A percentile compares a stretch with the other conserved stretches of the same genome.
These are phyloP conservation scores for Rutilus rutilus DNA, from an alignment of 2,113 vertebrate genomes.

Conservation along the genomic window DNA sequence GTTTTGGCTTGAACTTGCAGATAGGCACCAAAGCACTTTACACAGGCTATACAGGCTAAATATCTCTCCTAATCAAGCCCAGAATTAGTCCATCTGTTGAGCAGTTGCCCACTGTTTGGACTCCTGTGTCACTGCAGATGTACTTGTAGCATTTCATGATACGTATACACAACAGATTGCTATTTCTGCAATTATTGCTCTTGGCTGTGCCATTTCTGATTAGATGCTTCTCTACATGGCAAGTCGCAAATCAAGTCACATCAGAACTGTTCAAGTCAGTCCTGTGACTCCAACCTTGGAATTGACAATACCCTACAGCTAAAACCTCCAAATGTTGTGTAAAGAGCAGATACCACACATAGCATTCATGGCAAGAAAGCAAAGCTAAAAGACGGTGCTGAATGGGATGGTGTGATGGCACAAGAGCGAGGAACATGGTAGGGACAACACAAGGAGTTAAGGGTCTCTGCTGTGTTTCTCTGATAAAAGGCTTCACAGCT, in stretches of 20 bases:
- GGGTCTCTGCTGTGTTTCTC: constrained; percentile 44
- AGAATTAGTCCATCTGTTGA: constrained; percentile 57
- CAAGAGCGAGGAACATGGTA: constrained; percentile 27
- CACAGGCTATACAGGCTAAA: constrained; percentile 36
- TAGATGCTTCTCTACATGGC: not conserved
- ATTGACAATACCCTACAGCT: constrained; percentile 26
- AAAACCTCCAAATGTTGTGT: constrained; percentile 21
- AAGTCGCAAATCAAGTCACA: constrained; percentile 47
- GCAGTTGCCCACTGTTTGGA: constrained; percentile 44
- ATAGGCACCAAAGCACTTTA: constrained; percentile 36
- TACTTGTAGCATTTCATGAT: constrained; percentile 31
- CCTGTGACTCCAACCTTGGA: constrained; percentile 22
- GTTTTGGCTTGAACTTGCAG: constrained; percentile 38
- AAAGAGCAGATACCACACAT: constrained; percentile 33
- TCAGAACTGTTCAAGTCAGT: constrained; percentile 18
- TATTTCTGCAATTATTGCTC: constrained; percentile 1
- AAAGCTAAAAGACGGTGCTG: not conserved
- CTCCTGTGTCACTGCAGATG: constrained; percentile 33
- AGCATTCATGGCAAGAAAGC: constrained; percentile 20
- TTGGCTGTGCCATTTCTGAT: not conserved
- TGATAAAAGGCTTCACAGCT: constrained; percentile 50
- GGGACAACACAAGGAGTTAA: constrained; percentile 39
- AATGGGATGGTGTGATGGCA: constrained; percentile 33
- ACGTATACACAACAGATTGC: not conserved
- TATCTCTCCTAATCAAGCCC: constrained; percentile 52